A percentile compares a stretch with the other conserved stretches of the same genome.
phyloP scores from a whole-genome alignment of 2,113 vertebrate genomes.

The Archilochus colubris region DNA sequence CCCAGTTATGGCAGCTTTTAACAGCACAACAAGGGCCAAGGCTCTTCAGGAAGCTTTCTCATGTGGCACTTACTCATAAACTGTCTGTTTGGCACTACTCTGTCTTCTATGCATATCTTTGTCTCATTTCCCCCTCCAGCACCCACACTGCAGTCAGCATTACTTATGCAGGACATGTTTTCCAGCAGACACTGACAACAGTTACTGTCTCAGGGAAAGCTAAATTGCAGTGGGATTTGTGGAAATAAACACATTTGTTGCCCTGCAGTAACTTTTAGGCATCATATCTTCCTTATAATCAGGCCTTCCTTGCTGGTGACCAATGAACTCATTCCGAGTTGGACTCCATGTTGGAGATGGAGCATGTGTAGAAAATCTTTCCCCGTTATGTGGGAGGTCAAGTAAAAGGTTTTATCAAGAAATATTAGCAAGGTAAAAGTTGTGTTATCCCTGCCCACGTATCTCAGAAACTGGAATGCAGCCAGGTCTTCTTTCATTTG shows the following conservation, averaged over 20 bases:
- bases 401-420: not conserved
- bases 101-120: not conserved
- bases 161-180: not conserved
- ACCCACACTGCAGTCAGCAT: not conserved
- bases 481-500: not conserved
- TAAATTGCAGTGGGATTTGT: not conserved
- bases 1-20: not conserved
- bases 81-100: not conserved
- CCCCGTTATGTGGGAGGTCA: fast-evolving
- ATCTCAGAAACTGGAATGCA: not conserved
- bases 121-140: not conserved
- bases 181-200: not conserved
- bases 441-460: not conserved
- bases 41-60: not conserved
- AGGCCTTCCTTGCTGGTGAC: not conserved
- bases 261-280: not conserved
- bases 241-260: not conserved
- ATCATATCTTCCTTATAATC: not conserved
- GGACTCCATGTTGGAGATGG: too few relatives aligned
- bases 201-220: not conserved
- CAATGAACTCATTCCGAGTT: not conserved
- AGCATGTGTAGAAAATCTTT: not conserved
- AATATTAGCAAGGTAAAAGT: not conserved
- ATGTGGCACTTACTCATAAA: not conserved
- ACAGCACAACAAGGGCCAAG: not conserved